Base-by-base conservation (phyloP, 2,888 invertebrate species). In the Dolichopus griseipennis region DNA sequence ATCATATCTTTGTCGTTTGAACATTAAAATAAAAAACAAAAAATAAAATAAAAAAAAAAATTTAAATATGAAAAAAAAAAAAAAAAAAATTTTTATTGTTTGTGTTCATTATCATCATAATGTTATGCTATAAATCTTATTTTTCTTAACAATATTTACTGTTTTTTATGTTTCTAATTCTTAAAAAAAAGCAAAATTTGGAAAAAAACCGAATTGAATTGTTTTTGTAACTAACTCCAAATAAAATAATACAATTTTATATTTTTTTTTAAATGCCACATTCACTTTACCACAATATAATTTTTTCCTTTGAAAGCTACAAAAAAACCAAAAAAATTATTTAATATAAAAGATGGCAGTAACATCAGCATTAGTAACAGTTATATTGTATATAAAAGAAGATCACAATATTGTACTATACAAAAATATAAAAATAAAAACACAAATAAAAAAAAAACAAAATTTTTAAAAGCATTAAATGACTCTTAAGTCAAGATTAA, bases 401-500 rank as follows among this genome's bases (percentile, higher is more conserved):
- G 37, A 37, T 37, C 10, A 12, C 12, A 12, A 37, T 8, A 12
- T 37, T 10, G 37, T 37, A 12, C 8, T 10, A 12, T 37, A 37
- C 37, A 10, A 37, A 12, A 37, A 10, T 1, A 37, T 4, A 52
- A 52, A 12, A 18, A 18, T n/a, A 52, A 18, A 41, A 41, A 41
- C 2, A 41, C 9, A 41, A 41, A 41, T 12, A 9, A 7, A 15
- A 41, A 9, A 41, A 41, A 41, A 5, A 41, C 9, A 41, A 41
- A 41, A 18, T 4, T 18, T 52, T 18, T 52, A 52, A 52, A 52
- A 52, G n/a, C n/a, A 52, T 52, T 52, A 52, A 52, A 52, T 52
- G 52, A 18, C 52, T 52, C 52, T 52, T 52, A 52, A 52, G 52
- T 52, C 52, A 52, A 52, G 52, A 52, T 52, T 52, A 52, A 52